Conservation (phyloP, 23 tunicate genomes). For the Halocynthia aurantium region DNA sequence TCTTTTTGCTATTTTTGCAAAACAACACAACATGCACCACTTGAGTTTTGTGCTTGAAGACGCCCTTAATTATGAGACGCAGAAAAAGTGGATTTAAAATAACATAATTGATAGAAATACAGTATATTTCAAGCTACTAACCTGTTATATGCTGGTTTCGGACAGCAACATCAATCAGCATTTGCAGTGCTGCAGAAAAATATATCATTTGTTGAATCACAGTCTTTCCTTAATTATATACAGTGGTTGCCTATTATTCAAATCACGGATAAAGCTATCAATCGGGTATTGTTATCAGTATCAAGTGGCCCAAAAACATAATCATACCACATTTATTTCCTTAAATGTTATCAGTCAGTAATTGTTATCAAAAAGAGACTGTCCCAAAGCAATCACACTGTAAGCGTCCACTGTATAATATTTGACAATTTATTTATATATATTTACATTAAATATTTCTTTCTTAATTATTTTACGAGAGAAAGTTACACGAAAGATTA, state of each 20-base stretch:
- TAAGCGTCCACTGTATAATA: too few species aligned
- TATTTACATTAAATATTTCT: not conserved
- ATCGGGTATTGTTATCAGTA: not conserved
- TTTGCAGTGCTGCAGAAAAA: constrained; percentile 48
- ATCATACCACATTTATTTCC: not conserved
- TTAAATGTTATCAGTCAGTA: too few species aligned
- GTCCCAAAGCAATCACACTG: not conserved
- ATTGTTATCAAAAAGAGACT: too few species aligned
- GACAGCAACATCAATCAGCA: constrained; percentile 55
- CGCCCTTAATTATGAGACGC: too few species aligned
- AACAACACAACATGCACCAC: too few species aligned
- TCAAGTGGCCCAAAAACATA: not conserved
- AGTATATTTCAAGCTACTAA: not conserved
- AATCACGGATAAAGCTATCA: not conserved
- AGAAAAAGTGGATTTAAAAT: too few species aligned
- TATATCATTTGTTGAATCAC: not conserved
- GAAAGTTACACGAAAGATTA: not conserved
- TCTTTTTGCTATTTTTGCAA: too few species aligned
- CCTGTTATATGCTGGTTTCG: constrained; percentile 20
- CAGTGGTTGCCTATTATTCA: not conserved
- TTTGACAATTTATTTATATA: not conserved
- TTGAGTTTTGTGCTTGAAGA: too few species aligned
- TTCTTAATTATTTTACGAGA: too few species aligned
- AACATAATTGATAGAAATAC: not conserved
- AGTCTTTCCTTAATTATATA: not conserved